A percentile compares a stretch with the other conserved stretches of the same genome.
Evolutionary conservation across 2,888 invertebrate genomes (phyloP).

Genomic region (Ectemnius continuus): DNA sequence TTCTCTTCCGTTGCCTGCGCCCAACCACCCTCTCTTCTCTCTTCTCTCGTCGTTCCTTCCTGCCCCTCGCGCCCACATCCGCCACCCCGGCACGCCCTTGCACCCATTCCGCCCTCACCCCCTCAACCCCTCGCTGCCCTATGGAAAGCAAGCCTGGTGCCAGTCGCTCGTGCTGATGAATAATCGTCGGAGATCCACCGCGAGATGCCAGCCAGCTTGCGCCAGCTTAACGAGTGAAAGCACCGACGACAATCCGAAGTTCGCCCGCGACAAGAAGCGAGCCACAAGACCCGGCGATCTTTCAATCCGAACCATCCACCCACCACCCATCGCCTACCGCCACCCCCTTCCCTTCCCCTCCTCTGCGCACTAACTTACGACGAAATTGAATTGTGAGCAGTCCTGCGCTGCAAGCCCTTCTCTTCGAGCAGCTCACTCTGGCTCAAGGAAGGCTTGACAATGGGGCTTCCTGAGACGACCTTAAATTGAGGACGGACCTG

Average conservation of each 20-base stretch:
- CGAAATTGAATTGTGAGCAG: conserved; percentile 41
- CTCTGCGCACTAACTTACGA: conserved; percentile 23
- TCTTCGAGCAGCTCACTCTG: neutral
- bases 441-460: neutral
- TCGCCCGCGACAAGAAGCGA: neutral
- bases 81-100: conserved; percentile 36
- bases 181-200: conserved; percentile 61
- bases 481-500: conserved; percentile 2
- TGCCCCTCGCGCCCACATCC: conserved; percentile 45
- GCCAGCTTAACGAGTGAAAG: conserved; percentile 65
- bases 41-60: conserved; percentile 36
- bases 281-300: conserved; percentile 2
- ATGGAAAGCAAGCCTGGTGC: conserved; percentile 60
- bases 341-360: neutral
- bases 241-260: conserved; percentile 37
- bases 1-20: conserved; percentile 37
- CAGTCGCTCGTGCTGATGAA: conserved; percentile 62
- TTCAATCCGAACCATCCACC: conserved; percentile 24
- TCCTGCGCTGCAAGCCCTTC: neutral
- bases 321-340: neutral
- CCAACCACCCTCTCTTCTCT: conserved; percentile 37
- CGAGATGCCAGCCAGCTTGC: conserved; percentile 57
- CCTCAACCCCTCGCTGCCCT: conserved; percentile 21
- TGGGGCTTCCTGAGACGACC: neutral
- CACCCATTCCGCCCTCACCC: conserved; percentile 5